Conservation (phyloP, 2,888 invertebrate species). For the Pseudanteris insignis region DNA sequence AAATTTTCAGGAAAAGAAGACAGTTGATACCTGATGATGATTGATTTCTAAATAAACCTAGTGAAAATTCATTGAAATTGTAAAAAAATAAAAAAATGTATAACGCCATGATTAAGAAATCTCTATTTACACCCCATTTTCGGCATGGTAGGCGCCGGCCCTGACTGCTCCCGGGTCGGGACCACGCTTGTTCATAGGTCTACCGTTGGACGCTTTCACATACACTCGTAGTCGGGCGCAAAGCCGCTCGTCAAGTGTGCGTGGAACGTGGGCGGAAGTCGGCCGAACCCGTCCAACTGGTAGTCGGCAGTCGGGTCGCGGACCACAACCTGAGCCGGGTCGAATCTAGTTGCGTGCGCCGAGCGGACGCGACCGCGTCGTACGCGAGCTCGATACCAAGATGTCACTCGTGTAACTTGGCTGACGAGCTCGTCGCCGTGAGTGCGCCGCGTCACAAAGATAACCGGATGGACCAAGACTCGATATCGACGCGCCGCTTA, state of each 20-base stretch:
- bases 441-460: neutral
- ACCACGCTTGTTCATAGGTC: constrained; percentile 1
- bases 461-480: neutral
- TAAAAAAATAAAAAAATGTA: no score
- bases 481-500: neutral
- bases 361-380: constrained; percentile 14
- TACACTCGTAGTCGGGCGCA: neutral
- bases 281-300: constrained; percentile 57
- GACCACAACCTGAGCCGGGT: constrained; percentile 18
- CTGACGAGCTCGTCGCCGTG: neutral
- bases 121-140: no score
- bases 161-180: no score
- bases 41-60: no score
- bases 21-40: no score
- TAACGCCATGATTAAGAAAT: no score
- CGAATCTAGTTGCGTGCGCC: constrained; percentile 38
- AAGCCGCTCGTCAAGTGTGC: constrained; percentile 4
- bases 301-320: constrained; percentile 55
- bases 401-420: neutral
- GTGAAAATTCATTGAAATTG: no score
- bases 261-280: constrained; percentile 60
- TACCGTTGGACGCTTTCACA: neutral
- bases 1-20: no score
- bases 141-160: no score
- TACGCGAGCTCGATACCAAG: neutral